A percentile compares a stretch with the other conserved stretches of the same genome.
phyloP scores from a whole-genome alignment of 2,113 vertebrate genomes.

The Entelurus aequoreus region DNA sequence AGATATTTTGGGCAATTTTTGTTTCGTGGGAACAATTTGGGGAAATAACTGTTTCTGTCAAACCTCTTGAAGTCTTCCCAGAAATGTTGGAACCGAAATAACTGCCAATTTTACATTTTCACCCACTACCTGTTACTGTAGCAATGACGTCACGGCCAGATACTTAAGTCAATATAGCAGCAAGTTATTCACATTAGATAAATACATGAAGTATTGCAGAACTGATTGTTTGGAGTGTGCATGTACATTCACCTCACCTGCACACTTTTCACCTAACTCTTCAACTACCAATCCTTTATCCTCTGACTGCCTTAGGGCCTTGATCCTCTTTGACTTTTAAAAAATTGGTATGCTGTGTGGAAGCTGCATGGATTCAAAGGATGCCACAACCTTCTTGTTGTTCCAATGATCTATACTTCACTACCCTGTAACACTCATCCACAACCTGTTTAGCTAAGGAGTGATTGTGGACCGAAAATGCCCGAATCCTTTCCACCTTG shows the following conservation, averaged over 20 bases:
- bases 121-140: not conserved
- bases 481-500: slow-evolving; percentile 13
- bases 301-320: slow-evolving; percentile 18
- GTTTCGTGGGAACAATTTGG: not conserved
- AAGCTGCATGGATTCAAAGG: no score
- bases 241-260: slow-evolving; percentile 21
- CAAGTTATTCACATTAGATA: not conserved
- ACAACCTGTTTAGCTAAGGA: slow-evolving; percentile 7
- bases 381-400: no score
- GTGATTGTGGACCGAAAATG: slow-evolving; percentile 9
- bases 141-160: not conserved
- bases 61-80: not conserved
- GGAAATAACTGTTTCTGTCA: not conserved
- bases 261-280: no score
- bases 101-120: no score
- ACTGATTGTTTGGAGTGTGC: slow-evolving; percentile 11
- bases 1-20: not conserved
- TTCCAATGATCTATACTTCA: not conserved
- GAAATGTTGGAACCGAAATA: no score
- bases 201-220: not conserved
- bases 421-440: slow-evolving; percentile 14
- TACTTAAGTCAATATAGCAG: no score
- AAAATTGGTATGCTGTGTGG: not conserved
- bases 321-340: slow-evolving; percentile 23
- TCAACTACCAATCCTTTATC: slow-evolving; percentile 2